Evolutionary conservation across 2,113 vertebrate genomes (phyloP).

Genomic region (Antennarius striatus): DNA sequence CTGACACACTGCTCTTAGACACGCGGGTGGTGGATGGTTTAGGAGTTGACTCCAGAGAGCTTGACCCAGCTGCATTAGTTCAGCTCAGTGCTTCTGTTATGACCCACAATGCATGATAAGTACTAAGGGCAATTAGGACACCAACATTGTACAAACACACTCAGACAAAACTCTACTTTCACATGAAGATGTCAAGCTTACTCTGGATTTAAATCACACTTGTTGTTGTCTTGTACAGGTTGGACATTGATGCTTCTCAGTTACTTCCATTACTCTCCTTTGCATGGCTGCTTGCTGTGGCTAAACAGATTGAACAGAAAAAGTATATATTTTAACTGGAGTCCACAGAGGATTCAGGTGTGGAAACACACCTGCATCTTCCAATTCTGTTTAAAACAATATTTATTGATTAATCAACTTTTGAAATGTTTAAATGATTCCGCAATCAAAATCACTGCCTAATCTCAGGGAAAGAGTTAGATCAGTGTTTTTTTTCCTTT

Average conservation of each 20-base stretch:
- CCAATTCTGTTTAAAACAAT: slow-evolving; percentile 28
- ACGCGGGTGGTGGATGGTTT: neutral
- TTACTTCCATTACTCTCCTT: slow-evolving; percentile 45
- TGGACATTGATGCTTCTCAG: slow-evolving; percentile 28
- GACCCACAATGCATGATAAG: slow-evolving; percentile 58
- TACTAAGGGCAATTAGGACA: slow-evolving; percentile 32
- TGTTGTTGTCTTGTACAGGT: slow-evolving; percentile 35
- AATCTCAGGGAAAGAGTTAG: slow-evolving; percentile 80
- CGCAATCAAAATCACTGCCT: slow-evolving; percentile 76
- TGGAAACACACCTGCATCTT: slow-evolving; percentile 32
- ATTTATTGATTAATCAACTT: slow-evolving; percentile 42
- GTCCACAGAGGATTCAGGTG: slow-evolving; percentile 13
- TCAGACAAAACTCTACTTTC: slow-evolving; percentile 28
- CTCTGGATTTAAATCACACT: slow-evolving; percentile 1
- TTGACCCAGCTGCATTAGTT: slow-evolving; percentile 21
- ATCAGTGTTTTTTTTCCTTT: slow-evolving; percentile 72
- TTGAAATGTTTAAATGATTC: slow-evolving; percentile 55
- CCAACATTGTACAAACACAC: slow-evolving; percentile 35
- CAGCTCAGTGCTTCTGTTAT: slow-evolving; percentile 43
- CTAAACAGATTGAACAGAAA: slow-evolving; percentile 22
- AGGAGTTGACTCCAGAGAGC: slow-evolving; percentile 20
- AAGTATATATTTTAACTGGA: slow-evolving; percentile 27
- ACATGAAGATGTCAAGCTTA: slow-evolving; percentile 26
- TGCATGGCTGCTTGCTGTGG: slow-evolving; percentile 53
- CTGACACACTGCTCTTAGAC: slow-evolving; percentile 91